Evolutionary conservation across 53 echinoderm and acorn worm species (phyloP).

Genomic region (Holothuria leucospilota): DNA sequence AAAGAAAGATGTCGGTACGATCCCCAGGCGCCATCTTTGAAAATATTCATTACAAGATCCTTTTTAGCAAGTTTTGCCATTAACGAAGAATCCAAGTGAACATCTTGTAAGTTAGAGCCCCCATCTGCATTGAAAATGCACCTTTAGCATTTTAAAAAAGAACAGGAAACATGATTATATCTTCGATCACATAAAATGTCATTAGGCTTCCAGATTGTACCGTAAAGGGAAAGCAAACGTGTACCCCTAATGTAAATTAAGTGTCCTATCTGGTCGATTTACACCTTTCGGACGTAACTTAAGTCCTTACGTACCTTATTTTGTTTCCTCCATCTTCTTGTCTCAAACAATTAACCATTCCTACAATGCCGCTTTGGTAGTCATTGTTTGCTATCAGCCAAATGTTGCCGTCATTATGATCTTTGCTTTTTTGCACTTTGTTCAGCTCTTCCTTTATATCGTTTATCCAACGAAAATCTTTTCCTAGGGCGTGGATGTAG

Average conservation of each 20-base stretch:
- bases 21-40: background rate
- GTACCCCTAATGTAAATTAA: too few species aligned
- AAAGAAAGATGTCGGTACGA: background rate
- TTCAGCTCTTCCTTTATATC: background rate
- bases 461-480: background rate
- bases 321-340: background rate
- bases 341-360: background rate
- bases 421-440: background rate
- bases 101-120: background rate
- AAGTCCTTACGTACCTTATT: background rate
- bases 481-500: background rate
- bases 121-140: background rate
- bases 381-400: background rate
- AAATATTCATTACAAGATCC: background rate
- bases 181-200: background rate
- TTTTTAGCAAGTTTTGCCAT: background rate
- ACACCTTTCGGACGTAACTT: too few species aligned
- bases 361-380: background rate
- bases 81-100: background rate
- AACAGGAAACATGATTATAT: too few species aligned
- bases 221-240: too few species aligned
- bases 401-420: background rate
- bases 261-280: too few species aligned
- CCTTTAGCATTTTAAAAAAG: background rate
- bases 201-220: too few species aligned